Evolutionary conservation across 2,888 invertebrate species (phyloP).

Genomic region (Rhogogaster chlorosoma): DNA sequence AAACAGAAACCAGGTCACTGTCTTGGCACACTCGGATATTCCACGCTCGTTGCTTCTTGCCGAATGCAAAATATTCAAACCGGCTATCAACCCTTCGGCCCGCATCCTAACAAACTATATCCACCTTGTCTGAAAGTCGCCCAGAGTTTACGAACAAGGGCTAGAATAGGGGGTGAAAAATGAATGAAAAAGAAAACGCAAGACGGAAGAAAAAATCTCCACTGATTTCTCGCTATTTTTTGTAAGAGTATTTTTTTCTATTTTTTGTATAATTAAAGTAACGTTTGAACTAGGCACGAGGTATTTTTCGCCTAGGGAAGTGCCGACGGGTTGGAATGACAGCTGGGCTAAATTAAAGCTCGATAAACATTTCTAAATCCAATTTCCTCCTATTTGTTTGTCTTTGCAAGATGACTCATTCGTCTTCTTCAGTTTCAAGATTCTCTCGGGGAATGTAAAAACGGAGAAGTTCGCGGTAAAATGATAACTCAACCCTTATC

Average conservation of each 20-base stretch:
- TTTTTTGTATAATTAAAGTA: neutral
- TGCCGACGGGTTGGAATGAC: neutral
- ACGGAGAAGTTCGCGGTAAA: neutral
- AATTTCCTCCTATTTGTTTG: neutral
- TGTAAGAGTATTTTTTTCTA: neutral
- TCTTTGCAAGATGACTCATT: neutral
- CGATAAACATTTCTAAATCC: constrained; percentile 25
- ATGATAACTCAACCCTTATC: neutral
- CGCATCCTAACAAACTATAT: neutral
- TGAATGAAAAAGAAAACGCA: neutral
- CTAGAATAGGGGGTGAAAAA: neutral
- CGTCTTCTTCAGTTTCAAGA: neutral
- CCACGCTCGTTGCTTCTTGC: neutral
- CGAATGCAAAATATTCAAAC: constrained; percentile 32
- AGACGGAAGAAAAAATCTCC: neutral
- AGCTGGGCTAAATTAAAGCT: neutral
- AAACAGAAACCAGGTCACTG: neutral
- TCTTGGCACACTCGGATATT: constrained; percentile 17
- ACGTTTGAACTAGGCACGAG: neutral
- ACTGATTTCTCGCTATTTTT: too few relatives aligned
- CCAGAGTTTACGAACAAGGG: neutral
- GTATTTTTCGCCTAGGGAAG: neutral
- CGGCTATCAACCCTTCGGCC: constrained; percentile 5
- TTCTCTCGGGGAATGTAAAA: neutral
- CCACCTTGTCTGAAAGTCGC: neutral